These are phyloP conservation scores for Elmis aenea DNA, from an alignment of 2,888 invertebrate genomes.

Conservation along the genomic window DNA sequence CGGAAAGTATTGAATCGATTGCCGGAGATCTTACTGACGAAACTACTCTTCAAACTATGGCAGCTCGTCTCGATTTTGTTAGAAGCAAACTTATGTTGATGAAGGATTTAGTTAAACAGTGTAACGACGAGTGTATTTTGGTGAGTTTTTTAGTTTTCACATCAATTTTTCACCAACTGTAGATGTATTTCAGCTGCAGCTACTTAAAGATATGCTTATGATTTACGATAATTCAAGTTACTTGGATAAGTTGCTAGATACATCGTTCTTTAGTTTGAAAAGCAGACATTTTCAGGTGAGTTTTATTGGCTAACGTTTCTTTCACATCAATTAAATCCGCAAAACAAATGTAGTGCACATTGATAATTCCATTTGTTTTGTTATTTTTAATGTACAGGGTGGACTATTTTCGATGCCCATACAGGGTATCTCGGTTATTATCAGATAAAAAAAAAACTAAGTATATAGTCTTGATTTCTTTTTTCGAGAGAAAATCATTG, in stretches of 20 bases:
- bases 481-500: too few species aligned
- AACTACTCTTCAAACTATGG: slow-evolving; percentile 54
- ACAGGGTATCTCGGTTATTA: too few species aligned
- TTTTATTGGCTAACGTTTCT: too few species aligned
- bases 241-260: slow-evolving; percentile 79
- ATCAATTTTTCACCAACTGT: too few species aligned
- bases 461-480: too few species aligned
- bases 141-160: slow-evolving; percentile 40
- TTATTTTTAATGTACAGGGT: too few species aligned
- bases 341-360: too few species aligned
- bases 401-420: too few species aligned
- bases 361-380: too few species aligned
- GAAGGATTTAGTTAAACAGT: slow-evolving; percentile 74
- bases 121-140: slow-evolving; percentile 70
- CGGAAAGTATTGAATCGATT: slow-evolving; percentile 60
- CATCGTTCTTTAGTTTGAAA: slow-evolving; percentile 64
- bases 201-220: slow-evolving; percentile 73
- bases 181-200: too few species aligned
- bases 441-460: too few species aligned
- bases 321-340: too few species aligned
- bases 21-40: slow-evolving; percentile 51
- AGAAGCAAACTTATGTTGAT: slow-evolving; percentile 47
- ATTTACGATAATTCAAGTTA: slow-evolving; percentile 84
- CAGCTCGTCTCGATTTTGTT: slow-evolving; percentile 56
- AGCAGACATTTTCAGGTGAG: slow-evolving; percentile 64